Evolutionary conservation across 2,797 vertebrate genomes (phyloP), one percentile per base, ranked within the genome.

Genomic region (Falco berigora): DNA sequence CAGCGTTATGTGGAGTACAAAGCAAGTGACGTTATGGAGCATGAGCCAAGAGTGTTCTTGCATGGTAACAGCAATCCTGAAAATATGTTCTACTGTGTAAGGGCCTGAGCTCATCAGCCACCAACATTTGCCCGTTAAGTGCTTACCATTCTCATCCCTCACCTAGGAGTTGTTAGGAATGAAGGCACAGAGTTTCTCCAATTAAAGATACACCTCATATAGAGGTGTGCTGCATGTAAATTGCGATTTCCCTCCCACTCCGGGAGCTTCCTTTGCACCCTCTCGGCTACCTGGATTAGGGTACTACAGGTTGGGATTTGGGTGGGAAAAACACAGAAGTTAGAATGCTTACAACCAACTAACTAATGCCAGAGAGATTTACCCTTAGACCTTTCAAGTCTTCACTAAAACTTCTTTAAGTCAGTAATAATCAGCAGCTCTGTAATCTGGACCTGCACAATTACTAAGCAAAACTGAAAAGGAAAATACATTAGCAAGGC

Each of bases 21-120:
- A 90, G 68, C 86, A 96, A 87, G 86, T 66, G 77, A 75, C 38
- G 28, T 73, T 92, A 69, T 12, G 21, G 16, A 96, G 86, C 64
- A 36, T 18, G 24, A 94, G 72, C 44, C 88, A 58, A 27, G 44
- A 77, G 77, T 19, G 47, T 66, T 75, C 21, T 76, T 56, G 72
- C 76, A 49, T 3, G 4, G 24, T 42, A 75, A 86, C 0, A 63
- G 59, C 53, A 91, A 79, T 67, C 58, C 64, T 86, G 56, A 92
- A 95, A 95, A 71, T 78, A 63, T 8, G 28, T 76, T 69, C 55
- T 53, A 49, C 64, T 79, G 66, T 0, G 1, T 34, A 82, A 83
- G 5, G 30, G 59, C 24, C 49, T 63, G 49, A 92, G 52, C 71
- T 94, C 86, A 80, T 40, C 88, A 67, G 76, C 21, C 72, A 80